Percentiles rank a stretch among this genome's conserved stretches.
phyloP scores from a whole-genome alignment of 2,888 invertebrate species.

The Neuroscelio doddi region DNA sequence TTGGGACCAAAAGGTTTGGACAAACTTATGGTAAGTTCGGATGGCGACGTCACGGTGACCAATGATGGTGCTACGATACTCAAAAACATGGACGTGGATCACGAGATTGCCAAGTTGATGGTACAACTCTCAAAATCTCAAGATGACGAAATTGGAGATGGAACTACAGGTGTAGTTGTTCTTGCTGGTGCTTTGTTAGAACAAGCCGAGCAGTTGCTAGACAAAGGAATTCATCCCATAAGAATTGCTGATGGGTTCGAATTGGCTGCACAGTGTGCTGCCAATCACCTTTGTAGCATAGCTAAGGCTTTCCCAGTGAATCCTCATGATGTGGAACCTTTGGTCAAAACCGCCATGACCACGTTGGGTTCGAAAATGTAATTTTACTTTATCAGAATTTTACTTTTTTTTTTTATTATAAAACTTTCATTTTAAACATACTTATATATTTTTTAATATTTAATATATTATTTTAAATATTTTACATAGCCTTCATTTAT shows the following conservation, averaged over 20 bases:
- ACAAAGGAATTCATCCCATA: constrained; percentile 98
- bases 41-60: constrained; percentile 98
- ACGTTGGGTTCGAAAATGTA: constrained; percentile 98
- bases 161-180: constrained; percentile 98
- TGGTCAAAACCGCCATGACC: constrained; percentile 97
- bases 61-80: constrained; percentile 99
- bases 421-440: constrained; percentile 3
- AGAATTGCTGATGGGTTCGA: constrained; percentile 99
- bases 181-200: constrained; percentile 92
- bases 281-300: constrained; percentile 88
- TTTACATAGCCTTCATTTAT: constrained; percentile 2
- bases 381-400: constrained; percentile 45
- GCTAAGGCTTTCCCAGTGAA: constrained; percentile 93
- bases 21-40: constrained; percentile 97
- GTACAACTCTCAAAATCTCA: constrained; percentile 99
- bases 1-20: constrained; percentile 98
- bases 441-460: constrained; percentile 8
- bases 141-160: constrained; percentile 99
- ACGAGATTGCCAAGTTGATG: constrained; percentile 97
- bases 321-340: constrained; percentile 85
- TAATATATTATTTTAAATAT: too few species aligned
- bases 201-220: constrained; percentile 92
- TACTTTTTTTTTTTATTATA: background rate
- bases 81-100: constrained; percentile 99
- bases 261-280: constrained; percentile 92